Percentiles rank a stretch among this genome's conserved stretches.
Evolutionary conservation across 2,113 vertebrate species (phyloP).

Genomic region (Notothenia coriiceps): DNA sequence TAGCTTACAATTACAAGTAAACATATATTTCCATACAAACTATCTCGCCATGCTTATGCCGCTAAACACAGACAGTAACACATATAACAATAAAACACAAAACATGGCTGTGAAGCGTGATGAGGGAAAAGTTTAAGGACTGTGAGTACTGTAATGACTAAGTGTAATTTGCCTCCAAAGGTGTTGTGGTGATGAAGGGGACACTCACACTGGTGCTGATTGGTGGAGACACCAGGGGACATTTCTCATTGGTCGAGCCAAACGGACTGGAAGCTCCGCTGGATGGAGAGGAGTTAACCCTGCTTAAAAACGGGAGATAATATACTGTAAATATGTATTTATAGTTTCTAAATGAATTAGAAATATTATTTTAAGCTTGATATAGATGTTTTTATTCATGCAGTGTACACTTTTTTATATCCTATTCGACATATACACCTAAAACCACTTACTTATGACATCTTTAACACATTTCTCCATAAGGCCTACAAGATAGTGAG

Average conservation of each 20-base stretch:
- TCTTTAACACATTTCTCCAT: background rate
- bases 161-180: background rate
- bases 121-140: too few species aligned
- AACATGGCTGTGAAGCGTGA: background rate
- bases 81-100: background rate
- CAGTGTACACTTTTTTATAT: background rate
- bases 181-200: too few species aligned
- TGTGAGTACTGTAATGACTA: too few species aligned
- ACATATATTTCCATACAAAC: too few species aligned
- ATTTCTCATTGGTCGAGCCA: slow-evolving; percentile 77
- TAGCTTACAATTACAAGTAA: too few species aligned
- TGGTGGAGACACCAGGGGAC: slow-evolving; percentile 65
- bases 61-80: too few species aligned
- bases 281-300: slow-evolving; percentile 85
- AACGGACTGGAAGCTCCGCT: slow-evolving; percentile 83
- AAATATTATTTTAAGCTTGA: background rate
- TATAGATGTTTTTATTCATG: background rate
- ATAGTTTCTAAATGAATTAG: background rate
- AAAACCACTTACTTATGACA: background rate
- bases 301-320: slow-evolving; percentile 39
- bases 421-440: background rate
- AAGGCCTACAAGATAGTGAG: background rate
- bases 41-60: too few species aligned
- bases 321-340: background rate
- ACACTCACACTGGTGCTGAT: slow-evolving; percentile 74